Conservation (phyloP, 2,888 invertebrate genomes). For the Piscicola geometra region DNA sequence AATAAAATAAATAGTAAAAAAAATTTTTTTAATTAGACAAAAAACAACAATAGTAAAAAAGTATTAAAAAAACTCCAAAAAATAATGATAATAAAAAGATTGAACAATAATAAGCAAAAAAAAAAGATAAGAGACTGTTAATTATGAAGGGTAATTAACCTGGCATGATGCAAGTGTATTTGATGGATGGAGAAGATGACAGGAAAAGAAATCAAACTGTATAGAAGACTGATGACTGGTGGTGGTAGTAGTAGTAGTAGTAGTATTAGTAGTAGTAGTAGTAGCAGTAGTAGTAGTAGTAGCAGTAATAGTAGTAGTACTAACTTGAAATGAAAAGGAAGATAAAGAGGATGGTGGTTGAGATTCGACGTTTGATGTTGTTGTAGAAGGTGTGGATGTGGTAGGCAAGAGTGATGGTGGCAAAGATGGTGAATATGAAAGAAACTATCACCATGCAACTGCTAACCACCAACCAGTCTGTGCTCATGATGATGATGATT, state of each 20-base stretch:
- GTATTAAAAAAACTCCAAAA: too few relatives aligned
- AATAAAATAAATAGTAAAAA: too few relatives aligned
- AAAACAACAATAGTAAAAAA: too few relatives aligned
- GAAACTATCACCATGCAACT: neutral
- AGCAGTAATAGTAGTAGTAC: neutral
- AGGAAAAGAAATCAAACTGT: conserved; percentile 3
- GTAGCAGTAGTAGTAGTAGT: too few relatives aligned
- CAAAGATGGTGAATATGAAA: conserved; percentile 3
- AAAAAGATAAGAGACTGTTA: too few relatives aligned
- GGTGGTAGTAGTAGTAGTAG: too few relatives aligned
- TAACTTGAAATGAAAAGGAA: neutral
- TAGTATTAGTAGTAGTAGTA: too few relatives aligned
- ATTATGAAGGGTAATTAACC: neutral
- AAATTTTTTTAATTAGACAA: too few relatives aligned
- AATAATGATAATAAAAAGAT: too few relatives aligned
- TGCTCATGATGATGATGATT: too few relatives aligned
- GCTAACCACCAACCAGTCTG: neutral
- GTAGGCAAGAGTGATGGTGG: neutral
- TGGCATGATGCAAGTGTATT: conserved; percentile 1
- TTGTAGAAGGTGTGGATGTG: neutral
- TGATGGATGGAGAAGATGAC: neutral
- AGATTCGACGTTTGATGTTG: conserved; percentile 1
- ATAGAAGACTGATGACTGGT: neutral
- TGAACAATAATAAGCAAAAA: too few relatives aligned
- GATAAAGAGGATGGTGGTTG: neutral